phyloP scores from a whole-genome alignment of 2,113 vertebrate species.

The Elephas maximus region DNA sequence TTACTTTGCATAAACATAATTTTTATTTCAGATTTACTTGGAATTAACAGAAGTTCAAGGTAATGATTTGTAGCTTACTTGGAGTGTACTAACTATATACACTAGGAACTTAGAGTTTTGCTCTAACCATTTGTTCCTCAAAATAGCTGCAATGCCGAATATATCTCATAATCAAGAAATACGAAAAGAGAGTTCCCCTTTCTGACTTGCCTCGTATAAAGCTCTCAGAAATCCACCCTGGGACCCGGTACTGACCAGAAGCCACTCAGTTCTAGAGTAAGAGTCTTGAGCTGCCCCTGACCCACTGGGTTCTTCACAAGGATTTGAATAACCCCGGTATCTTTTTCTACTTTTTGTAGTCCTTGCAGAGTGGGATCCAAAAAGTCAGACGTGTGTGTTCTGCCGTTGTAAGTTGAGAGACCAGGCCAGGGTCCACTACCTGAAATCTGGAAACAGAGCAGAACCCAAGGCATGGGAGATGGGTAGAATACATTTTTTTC shows the following conservation, averaged over 20 bases:
- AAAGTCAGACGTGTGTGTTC: fast-evolving
- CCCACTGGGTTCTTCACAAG: too few relatives aligned
- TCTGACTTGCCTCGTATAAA: background rate
- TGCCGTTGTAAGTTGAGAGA: background rate
- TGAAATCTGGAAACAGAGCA: background rate
- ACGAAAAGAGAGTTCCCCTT: background rate
- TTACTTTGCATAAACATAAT: too few relatives aligned
- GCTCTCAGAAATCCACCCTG: background rate
- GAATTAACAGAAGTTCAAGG: background rate
- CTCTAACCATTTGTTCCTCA: background rate
- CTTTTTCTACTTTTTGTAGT: background rate
- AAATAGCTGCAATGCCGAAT: too few relatives aligned
- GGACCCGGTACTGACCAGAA: fast-evolving
- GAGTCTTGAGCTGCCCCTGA: fast-evolving
- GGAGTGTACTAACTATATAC: fast-evolving
- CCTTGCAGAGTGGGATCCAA: background rate
- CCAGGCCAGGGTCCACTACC: fast-evolving
- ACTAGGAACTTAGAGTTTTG: background rate
- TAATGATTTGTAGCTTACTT: background rate
- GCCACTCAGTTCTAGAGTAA: background rate
- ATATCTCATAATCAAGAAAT: fast-evolving
- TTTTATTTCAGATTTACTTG: background rate
- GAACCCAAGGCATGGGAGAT: fast-evolving
- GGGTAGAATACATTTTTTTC: too few relatives aligned
- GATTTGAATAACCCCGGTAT: fast-evolving